A percentile compares a stretch with the other conserved stretches of the same genome.
Conservation (phyloP, 2,113 vertebrate species). For the Proteles cristata region DNA sequence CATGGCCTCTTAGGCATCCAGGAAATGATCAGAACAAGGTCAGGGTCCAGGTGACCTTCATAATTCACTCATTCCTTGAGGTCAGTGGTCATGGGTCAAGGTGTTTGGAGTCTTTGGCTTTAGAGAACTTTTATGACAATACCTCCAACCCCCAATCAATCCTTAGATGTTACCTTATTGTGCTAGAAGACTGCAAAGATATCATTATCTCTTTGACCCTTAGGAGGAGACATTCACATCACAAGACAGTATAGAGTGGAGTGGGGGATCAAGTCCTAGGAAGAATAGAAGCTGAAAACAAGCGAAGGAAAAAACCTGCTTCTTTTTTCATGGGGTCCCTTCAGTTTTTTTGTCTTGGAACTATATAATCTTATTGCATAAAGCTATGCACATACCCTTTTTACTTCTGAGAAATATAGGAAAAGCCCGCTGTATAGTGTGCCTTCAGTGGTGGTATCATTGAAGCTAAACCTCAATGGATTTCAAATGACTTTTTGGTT, state of each 20-base stretch:
- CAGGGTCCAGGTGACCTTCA: not conserved
- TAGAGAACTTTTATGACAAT: not conserved
- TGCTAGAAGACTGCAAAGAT: not conserved
- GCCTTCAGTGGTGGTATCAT: not conserved
- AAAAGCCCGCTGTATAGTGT: not conserved
- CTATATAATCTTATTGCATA: not conserved
- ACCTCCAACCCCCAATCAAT: too few relatives aligned
- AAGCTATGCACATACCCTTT: not conserved
- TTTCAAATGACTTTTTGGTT: conserved; percentile 35
- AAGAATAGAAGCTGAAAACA: not conserved
- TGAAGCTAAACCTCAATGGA: not conserved
- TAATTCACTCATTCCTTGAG: not conserved
- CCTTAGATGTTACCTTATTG: not conserved
- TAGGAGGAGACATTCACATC: not conserved
- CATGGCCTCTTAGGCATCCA: not conserved
- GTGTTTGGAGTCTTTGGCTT: not conserved
- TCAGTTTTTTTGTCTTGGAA: not conserved
- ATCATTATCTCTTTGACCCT: not conserved
- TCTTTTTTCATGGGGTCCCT: not conserved
- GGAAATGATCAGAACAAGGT: not conserved
- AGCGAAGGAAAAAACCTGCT: not conserved
- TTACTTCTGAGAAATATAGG: not conserved
- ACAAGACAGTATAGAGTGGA: not conserved
- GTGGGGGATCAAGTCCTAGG: not conserved
- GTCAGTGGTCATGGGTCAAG: not conserved